Conservation (phyloP, 2,888 invertebrate species). For the Sicus ferrugineus region DNA sequence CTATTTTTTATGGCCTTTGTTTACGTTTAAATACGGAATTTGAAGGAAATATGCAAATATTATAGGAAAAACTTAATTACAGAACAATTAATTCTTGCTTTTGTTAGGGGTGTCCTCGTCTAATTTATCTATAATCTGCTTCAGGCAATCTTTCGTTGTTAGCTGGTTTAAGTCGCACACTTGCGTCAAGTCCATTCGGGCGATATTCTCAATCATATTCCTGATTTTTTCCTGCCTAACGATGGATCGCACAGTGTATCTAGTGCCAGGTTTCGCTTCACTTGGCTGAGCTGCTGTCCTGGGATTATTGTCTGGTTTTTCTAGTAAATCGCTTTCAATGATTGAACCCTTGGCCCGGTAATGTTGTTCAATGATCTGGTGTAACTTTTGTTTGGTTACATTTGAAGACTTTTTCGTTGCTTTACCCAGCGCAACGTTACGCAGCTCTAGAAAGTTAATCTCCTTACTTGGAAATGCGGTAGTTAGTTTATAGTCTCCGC, state of each 20-base stretch:
- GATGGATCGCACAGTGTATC: constrained; percentile 57
- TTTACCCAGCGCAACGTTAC: constrained; percentile 57
- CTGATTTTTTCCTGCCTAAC: constrained; percentile 63
- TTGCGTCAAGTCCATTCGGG: constrained; percentile 64
- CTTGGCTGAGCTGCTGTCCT: background rate
- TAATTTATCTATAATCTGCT: constrained; percentile 65
- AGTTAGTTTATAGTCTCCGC: constrained; percentile 36
- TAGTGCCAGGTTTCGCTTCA: constrained; percentile 27
- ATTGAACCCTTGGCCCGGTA: constrained; percentile 58
- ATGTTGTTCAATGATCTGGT: constrained; percentile 57
- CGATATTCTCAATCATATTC: constrained; percentile 65
- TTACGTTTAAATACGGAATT: too few species aligned
- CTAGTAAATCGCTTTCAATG: constrained; percentile 55
- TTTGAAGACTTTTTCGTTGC: constrained; percentile 52
- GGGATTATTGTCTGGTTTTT: constrained; percentile 33
- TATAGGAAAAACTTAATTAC: too few species aligned
- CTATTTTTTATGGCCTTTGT: too few species aligned
- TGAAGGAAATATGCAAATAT: too few species aligned
- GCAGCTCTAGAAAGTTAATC: constrained; percentile 59
- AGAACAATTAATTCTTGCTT: too few species aligned
- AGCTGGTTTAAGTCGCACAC: constrained; percentile 66
- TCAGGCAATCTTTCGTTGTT: constrained; percentile 66
- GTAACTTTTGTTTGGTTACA: constrained; percentile 58
- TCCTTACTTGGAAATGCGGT: constrained; percentile 49
- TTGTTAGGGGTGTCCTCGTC: constrained; percentile 50